Evolutionary conservation across 2,888 invertebrate genomes (phyloP).

Genomic region (Caenorhabditis uteleia): DNA sequence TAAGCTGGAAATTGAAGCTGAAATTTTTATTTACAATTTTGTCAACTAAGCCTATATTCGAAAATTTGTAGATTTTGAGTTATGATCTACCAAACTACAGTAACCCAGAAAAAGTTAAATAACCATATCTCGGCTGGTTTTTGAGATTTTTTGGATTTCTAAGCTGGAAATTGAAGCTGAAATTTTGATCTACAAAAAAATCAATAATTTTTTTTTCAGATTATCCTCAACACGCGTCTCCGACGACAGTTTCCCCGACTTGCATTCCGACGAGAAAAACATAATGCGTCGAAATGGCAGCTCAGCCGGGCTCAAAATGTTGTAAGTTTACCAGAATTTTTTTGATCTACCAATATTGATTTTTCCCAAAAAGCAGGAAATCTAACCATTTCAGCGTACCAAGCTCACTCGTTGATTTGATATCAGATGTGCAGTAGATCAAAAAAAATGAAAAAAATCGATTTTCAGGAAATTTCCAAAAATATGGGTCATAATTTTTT

Average conservation of each 20-base stretch:
- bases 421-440: constrained; percentile 44
- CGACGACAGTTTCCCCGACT: constrained; percentile 62
- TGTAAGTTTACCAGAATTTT: constrained; percentile 32
- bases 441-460: too few relatives aligned
- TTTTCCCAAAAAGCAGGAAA: too few relatives aligned
- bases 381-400: constrained; percentile 51
- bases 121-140: too few relatives aligned
- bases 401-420: constrained; percentile 46
- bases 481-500: too few relatives aligned
- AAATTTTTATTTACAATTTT: too few relatives aligned
- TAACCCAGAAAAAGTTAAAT: too few relatives aligned
- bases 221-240: constrained; percentile 47
- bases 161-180: too few relatives aligned
- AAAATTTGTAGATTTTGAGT: too few relatives aligned
- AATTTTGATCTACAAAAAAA: constrained; percentile 6
- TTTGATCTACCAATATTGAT: constrained; percentile 4
- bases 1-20: too few relatives aligned
- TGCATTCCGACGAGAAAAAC: constrained; percentile 69
- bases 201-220: constrained; percentile 17
- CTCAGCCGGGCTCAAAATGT: constrained; percentile 58
- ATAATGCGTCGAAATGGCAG: constrained; percentile 61
- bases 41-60: too few relatives aligned
- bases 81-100: too few relatives aligned
- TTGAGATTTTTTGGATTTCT: too few relatives aligned
- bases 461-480: constrained; percentile 6